Percentiles rank a stretch among this genome's conserved stretches.
These are phyloP conservation scores for Alauda arvensis DNA, from an alignment of 2,797 vertebrate genomes.

Conservation along the genomic window DNA sequence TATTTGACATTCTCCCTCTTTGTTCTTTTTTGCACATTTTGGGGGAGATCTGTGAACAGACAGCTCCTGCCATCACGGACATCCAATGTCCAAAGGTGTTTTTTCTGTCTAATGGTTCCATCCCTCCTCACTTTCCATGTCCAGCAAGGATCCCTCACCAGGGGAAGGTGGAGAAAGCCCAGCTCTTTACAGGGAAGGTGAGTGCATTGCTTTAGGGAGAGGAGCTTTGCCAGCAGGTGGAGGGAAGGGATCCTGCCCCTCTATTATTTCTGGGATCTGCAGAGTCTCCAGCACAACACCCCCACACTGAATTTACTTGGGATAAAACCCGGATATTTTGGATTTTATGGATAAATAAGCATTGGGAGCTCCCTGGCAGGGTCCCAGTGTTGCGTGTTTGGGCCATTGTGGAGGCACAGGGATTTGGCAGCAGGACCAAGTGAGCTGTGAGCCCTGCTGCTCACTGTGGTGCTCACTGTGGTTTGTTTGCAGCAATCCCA, in stretches of 20 bases:
- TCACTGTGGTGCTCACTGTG: not conserved
- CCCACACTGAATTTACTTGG: not conserved
- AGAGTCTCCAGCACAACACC: not conserved
- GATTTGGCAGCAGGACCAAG: not conserved
- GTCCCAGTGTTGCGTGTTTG: not conserved
- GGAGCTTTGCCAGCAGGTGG: fast-evolving
- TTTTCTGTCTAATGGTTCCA: not conserved
- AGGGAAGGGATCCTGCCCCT: not conserved
- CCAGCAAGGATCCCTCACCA: not conserved
- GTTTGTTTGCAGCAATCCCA: slow-evolving; percentile 34
- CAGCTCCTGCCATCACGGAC: not conserved
- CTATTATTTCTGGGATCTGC: not conserved
- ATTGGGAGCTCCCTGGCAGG: not conserved
- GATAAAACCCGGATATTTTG: not conserved
- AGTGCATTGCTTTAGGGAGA: not conserved
- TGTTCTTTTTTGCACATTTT: not conserved
- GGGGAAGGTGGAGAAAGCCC: not conserved
- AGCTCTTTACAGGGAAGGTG: not conserved
- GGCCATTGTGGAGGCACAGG: not conserved
- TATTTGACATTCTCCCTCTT: not conserved
- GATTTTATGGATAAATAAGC: not conserved
- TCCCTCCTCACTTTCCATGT: not conserved
- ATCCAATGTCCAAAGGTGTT: not conserved
- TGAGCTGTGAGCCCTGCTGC: not conserved
- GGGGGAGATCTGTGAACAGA: not conserved